phyloP scores from a whole-genome alignment of 1,140 invertebrate genomes.

The Cotesia vestalis region DNA sequence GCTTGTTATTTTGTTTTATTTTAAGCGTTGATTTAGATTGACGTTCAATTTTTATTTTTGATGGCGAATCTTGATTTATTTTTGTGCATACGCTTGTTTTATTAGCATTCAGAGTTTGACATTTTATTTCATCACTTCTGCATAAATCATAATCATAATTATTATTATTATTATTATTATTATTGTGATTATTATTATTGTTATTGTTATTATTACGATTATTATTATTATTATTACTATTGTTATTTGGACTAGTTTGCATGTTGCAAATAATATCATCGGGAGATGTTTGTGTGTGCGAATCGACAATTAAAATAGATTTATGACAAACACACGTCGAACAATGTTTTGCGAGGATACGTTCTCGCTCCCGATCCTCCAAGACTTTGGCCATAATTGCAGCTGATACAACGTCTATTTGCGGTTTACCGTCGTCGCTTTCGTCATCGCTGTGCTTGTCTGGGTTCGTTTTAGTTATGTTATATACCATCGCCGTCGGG shows the following conservation, averaged over 20 bases:
- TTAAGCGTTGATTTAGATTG: conserved; percentile 19
- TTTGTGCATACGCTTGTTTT: conserved; percentile 15
- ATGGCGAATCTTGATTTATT: conserved; percentile 10
- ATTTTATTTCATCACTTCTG: conserved; percentile 16
- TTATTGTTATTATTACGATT: too few species aligned
- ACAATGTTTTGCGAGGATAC: conserved; percentile 78
- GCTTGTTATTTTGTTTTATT: conserved; percentile 20
- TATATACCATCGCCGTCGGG: conserved; percentile 89
- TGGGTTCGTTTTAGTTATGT: conserved; percentile 65
- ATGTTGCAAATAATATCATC: not conserved
- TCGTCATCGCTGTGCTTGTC: conserved; percentile 58
- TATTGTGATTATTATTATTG: too few species aligned
- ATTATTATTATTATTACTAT: too few species aligned
- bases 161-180: not conserved
- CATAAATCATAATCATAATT: not conserved
- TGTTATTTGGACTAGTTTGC: conserved; percentile 27
- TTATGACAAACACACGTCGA: conserved; percentile 78
- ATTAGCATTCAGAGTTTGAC: not conserved
- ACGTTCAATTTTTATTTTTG: conserved; percentile 27
- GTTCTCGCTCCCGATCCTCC: conserved; percentile 82
- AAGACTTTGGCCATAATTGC: conserved; percentile 93
- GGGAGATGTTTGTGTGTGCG: conserved; percentile 45
- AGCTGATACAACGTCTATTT: conserved; percentile 85
- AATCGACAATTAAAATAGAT: conserved; percentile 57
- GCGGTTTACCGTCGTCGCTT: conserved; percentile 66